These are phyloP conservation scores for Aphis craccivora DNA, from an alignment of 1,140 invertebrate genomes.

Conservation along the genomic window DNA sequence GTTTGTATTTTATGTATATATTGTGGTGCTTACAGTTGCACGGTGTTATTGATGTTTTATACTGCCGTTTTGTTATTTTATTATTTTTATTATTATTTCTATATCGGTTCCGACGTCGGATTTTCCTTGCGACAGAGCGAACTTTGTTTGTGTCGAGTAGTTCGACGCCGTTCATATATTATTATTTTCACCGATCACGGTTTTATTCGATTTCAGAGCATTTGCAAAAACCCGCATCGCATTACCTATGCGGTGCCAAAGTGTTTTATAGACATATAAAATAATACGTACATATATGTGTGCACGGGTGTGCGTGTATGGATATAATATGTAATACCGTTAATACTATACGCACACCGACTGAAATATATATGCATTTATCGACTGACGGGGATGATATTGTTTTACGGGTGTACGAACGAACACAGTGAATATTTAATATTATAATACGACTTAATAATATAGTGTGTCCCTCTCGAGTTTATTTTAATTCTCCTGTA, in stretches of 20 bases:
- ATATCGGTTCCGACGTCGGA: background rate
- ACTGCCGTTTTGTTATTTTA: background rate
- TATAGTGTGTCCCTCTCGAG: background rate
- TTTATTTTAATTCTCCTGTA: background rate
- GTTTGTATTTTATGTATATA: background rate
- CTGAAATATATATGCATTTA: background rate
- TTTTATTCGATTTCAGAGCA: background rate
- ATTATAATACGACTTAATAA: background rate
- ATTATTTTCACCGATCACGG: background rate
- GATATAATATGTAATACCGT: background rate
- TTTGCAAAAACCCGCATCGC: background rate
- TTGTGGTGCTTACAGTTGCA: background rate
- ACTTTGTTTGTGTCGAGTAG: background rate
- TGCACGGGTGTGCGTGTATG: background rate
- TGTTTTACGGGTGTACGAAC: background rate
- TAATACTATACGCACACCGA: background rate
- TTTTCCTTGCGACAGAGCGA: background rate
- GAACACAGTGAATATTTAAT: background rate
- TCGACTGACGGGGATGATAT: background rate
- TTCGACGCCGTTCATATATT: background rate
- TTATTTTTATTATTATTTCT: background rate
- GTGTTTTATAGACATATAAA: slow-evolving; percentile 11
- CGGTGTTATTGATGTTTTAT: background rate
- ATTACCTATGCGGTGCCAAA: background rate
- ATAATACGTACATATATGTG: background rate